phyloP scores from a whole-genome alignment of 2,888 invertebrate species.

The Eledona agricola region DNA sequence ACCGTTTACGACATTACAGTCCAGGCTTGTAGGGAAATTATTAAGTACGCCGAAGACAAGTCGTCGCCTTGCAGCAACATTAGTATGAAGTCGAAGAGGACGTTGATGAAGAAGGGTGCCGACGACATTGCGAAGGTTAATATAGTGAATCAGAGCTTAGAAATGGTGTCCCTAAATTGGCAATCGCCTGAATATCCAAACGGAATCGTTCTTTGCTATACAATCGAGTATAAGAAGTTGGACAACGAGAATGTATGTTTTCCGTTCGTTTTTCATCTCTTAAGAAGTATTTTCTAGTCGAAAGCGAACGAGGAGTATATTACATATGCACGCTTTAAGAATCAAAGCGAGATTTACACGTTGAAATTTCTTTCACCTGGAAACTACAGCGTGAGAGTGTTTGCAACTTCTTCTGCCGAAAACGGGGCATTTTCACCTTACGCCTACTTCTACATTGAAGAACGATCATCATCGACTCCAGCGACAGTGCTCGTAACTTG shows the following conservation, averaged over 20 bases:
- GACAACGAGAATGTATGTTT: slow-evolving; percentile 72
- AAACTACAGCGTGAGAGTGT: slow-evolving; percentile 82
- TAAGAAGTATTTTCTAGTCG: slow-evolving; percentile 57
- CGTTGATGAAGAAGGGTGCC: slow-evolving; percentile 63
- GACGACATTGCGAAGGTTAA: slow-evolving; percentile 70
- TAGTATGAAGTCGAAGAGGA: slow-evolving; percentile 64
- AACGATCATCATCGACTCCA: slow-evolving; percentile 35
- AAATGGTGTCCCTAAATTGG: slow-evolving; percentile 79
- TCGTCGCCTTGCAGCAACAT: slow-evolving; percentile 66
- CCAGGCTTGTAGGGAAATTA: slow-evolving; percentile 76
- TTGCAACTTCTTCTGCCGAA: slow-evolving; percentile 82
- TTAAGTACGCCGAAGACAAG: slow-evolving; percentile 51
- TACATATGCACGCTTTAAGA: slow-evolving; percentile 69
- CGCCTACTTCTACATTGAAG: slow-evolving; percentile 72
- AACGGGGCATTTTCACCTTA: slow-evolving; percentile 70
- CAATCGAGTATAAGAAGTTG: slow-evolving; percentile 76
- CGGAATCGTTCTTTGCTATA: slow-evolving; percentile 86
- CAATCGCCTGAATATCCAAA: slow-evolving; percentile 84
- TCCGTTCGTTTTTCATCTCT: slow-evolving; percentile 1
- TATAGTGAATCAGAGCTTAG: slow-evolving; percentile 64
- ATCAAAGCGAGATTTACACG: slow-evolving; percentile 63
- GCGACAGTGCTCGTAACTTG: too few relatives aligned
- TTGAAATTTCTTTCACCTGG: slow-evolving; percentile 74
- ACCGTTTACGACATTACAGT: slow-evolving; percentile 79
- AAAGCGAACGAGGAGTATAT: slow-evolving; percentile 72